Base-by-base conservation (phyloP, 2,888 invertebrate species). In the Mactromeris polynyma region DNA sequence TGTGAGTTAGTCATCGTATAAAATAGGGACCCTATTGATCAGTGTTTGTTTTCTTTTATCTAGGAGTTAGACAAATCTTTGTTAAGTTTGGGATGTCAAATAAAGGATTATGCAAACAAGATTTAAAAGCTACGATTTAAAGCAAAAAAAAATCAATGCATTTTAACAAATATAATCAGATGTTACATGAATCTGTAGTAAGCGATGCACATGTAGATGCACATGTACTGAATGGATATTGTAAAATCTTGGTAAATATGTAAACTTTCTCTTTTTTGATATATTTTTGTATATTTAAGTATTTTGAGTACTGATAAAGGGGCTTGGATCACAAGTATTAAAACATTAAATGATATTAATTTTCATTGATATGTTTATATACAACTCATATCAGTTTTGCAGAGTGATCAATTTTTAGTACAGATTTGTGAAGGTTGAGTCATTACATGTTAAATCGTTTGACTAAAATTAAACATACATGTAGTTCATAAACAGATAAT, bases 1-100 rank as follows among this genome's bases (percentile, higher is more conserved):
- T 64, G 58, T 26, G 58, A n/a, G 26, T 36, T 73, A 73, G 73
- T 73, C 73, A 73, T 73, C 73, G 36, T 19, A 81, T 46, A 21
- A 33, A 81, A 81, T 51, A 81, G 51, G 81, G 81, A 4, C 42
- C 31, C 26, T 33, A 31, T 81, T 81, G 51, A 81, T 73, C 33
- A 19, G 33, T 73, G 33, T 58, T 58, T 58, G 58, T 73, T 73
- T 73, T 73, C 31, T 33, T 19, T 73, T n/a, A 64, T 64, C 58
- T 1, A 6, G 9, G 26, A 64, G 26, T 17, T 51, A 17, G 14
- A 19, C 14, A 64, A 26, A 6, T n/a, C 58, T 64, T n/a, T 64
- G 58, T 64, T 64, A 64, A 64, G 58, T 26, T 64, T 64, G n/a
- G 2, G 26, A 26, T n/a, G 17, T 64, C 26, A 64, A 64, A 64